Base-by-base conservation (phyloP, 2,113 vertebrate species). In the Notiomystis cincta region DNA sequence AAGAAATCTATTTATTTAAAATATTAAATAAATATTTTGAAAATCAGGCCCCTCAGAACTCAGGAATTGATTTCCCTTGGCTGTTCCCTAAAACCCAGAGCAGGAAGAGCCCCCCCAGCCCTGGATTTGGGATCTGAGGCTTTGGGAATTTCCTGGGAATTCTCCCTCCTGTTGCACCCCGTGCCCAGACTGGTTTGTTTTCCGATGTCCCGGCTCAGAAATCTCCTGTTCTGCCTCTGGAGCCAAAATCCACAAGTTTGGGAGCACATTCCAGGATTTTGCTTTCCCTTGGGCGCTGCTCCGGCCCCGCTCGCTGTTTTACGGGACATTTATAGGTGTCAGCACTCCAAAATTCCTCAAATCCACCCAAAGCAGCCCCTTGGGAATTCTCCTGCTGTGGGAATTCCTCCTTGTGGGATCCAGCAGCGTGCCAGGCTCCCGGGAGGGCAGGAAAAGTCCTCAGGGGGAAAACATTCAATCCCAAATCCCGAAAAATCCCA, bases 161-260 rank as follows among this genome's bases (percentile, higher is more conserved):
- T 0, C 21, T 42, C 37, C 0, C 33, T 76, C 72, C 56, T 0
- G 0, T 51, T 21, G 6, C 12, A 40, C 6, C 75, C 13, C 8
- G 1, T 1, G 38, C 54, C n/a, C 56, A 13, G 15, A 7, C 33
- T 4, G 11, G 30, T 64, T 94, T 70, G 45, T 87, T 94, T 93
- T 69, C 62, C 7, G 6, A 24, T 35, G 70, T 65, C 61, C 56
- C 0, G 17, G 0, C 40, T 51, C 0, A 4, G 85, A 69, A 92
- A 35, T 64, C 82, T 91, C 81, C 91, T 13, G 9, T 56, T 65
- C 65, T 6, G 4, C 24, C 37, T 37, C n/a, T 15, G 3, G 47
- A 95, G 92, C 92, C 95, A 92, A 95, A 92, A 85, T 79, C 92
- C 95, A 88, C 95, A 92, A 75, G 5, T 28, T 3, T 71, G 79